Percentiles rank a stretch among this genome's conserved stretches.
These are phyloP conservation scores for Neotoma lepida DNA, from an alignment of 2,113 vertebrate species.

Conservation along the genomic window DNA sequence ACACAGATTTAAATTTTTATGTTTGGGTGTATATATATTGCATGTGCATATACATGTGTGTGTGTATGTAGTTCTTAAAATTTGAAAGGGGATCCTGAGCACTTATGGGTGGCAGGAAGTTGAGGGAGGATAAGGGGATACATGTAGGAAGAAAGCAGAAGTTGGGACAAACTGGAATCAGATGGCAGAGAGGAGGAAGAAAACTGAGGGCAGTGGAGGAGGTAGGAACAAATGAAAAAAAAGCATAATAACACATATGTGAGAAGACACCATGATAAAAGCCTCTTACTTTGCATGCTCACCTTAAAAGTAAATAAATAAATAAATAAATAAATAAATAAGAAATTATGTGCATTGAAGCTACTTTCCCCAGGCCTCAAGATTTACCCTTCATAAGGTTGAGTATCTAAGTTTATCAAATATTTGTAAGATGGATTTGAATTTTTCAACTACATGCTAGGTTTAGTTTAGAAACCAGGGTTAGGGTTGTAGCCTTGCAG, in stretches of 20 bases:
- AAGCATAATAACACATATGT: not conserved
- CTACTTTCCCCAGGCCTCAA: not conserved
- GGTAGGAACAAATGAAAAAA: not conserved
- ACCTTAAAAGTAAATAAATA: not conserved
- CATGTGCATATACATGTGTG: too few relatives aligned
- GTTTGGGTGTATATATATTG: not conserved
- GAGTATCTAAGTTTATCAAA: slow-evolving; percentile 17
- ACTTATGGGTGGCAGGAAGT: not conserved
- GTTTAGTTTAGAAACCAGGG: not conserved
- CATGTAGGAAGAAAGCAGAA: not conserved
- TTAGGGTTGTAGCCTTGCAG: not conserved
- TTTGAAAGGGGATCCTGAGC: not conserved
- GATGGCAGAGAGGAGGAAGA: not conserved
- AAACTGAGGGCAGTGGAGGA: not conserved
- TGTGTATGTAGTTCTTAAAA: not conserved
- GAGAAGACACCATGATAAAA: not conserved
- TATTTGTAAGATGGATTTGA: not conserved
- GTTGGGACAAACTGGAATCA: not conserved
- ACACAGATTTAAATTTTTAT: not conserved
- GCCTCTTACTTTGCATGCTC: not conserved
- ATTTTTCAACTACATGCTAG: not conserved
- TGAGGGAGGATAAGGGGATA: not conserved
- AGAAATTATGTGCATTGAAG: not conserved
- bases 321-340: not conserved
- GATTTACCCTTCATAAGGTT: not conserved